Evolutionary conservation across 2,797 vertebrate genomes (phyloP).

Genomic region (Lemur catta): DNA sequence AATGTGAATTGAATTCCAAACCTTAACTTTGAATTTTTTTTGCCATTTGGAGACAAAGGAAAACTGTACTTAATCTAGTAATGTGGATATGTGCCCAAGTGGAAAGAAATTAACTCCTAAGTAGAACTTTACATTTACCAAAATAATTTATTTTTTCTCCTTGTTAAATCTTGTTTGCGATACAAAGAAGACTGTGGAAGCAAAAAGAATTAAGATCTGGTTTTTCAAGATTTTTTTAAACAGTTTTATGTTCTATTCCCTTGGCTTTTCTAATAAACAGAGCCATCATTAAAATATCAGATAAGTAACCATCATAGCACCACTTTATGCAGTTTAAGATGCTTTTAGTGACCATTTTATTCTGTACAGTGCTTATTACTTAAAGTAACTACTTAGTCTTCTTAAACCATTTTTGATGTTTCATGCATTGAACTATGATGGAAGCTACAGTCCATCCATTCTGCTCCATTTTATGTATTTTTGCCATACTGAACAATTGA

Average conservation of each 20-base stretch:
- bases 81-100: neutral
- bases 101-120: neutral
- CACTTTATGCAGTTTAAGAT: neutral
- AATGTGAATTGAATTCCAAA: neutral
- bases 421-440: neutral
- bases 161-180: constrained; percentile 19
- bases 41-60: neutral
- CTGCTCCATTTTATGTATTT: neutral
- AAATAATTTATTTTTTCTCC: neutral
- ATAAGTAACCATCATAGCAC: neutral
- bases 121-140: constrained; percentile 4
- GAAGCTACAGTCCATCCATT: neutral
- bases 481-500: neutral
- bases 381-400: neutral
- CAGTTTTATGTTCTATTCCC: neutral
- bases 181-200: constrained; percentile 19
- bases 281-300: constrained; percentile 17
- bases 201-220: neutral
- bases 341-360: neutral
- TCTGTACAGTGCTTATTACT: neutral
- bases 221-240: neutral
- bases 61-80: neutral
- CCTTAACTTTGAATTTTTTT: neutral
- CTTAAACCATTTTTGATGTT: neutral
- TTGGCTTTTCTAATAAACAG: constrained; percentile 6